These are phyloP conservation scores for Troglohyphantes excavatus DNA, from an alignment of 2,888 invertebrate genomes.

Conservation along the genomic window DNA sequence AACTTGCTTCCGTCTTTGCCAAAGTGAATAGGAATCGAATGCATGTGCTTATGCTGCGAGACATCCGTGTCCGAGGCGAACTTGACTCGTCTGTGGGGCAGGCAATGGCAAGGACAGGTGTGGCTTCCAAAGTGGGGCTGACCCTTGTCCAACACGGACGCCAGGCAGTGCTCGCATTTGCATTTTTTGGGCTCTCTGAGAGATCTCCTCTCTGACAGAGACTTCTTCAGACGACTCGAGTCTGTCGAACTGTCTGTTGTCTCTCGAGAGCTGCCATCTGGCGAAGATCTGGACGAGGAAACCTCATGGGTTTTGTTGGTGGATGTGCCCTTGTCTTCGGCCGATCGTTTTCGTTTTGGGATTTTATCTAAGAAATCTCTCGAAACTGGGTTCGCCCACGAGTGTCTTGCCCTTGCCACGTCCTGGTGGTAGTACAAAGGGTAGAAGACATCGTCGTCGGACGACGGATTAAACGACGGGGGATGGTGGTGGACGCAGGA, in stretches of 20 bases:
- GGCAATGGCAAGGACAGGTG: constrained; percentile 62
- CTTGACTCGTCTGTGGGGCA: constrained; percentile 71
- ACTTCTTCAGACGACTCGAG: constrained; percentile 43
- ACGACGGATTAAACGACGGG: constrained; percentile 39
- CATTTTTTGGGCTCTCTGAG: constrained; percentile 73
- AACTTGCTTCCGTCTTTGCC: constrained; percentile 38
- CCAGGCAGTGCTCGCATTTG: constrained; percentile 72
- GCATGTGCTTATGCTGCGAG: constrained; percentile 61
- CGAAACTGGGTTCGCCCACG: constrained; percentile 62
- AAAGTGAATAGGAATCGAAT: constrained; percentile 30
- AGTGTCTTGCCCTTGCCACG: constrained; percentile 64
- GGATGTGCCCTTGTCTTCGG: constrained; percentile 32
- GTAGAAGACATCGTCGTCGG: constrained; percentile 67
- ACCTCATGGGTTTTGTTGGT: not conserved
- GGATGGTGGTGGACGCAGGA: constrained; percentile 52
- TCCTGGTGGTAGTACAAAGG: constrained; percentile 63
- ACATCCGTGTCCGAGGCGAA: constrained; percentile 74
- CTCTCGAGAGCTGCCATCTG: constrained; percentile 68
- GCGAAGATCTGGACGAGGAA: constrained; percentile 38
- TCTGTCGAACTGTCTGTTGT: constrained; percentile 2
- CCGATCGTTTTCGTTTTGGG: not conserved
- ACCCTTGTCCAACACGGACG: constrained; percentile 32
- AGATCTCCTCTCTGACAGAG: constrained; percentile 61
- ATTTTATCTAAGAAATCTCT: constrained; percentile 7
- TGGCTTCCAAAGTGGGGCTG: constrained; percentile 14